These are phyloP conservation scores for Luehdorfia chinensis DNA, from an alignment of 1,140 invertebrate species.

Conservation along the genomic window DNA sequence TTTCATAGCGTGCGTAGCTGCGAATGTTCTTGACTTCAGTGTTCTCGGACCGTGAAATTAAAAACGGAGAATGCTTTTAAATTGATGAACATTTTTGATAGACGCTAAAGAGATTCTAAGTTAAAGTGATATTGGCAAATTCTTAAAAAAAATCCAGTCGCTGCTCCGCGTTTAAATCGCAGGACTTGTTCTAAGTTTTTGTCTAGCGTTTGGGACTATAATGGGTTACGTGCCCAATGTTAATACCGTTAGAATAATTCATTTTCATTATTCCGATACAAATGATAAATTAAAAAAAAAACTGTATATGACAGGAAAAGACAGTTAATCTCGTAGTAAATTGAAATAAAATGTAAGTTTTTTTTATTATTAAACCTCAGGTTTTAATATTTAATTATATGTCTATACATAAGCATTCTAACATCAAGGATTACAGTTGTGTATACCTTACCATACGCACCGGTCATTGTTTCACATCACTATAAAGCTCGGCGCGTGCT, in stretches of 20 bases:
- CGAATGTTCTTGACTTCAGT: slow-evolving; percentile 8
- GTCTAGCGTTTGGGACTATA: neutral
- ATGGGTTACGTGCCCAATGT: neutral
- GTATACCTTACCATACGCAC: neutral
- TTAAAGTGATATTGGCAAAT: neutral
- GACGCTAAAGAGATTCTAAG: neutral
- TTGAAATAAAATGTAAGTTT: no score
- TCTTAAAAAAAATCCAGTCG: neutral
- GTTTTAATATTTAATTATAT: no score
- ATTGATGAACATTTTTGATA: slow-evolving; percentile 9
- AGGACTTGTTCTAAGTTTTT: neutral
- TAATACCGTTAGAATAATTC: neutral
- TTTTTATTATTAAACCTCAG: no score
- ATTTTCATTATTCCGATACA: neutral
- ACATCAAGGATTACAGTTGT: neutral
- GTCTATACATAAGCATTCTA: neutral
- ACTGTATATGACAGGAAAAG: neutral
- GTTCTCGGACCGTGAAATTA: slow-evolving; percentile 22
- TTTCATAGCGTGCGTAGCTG: no score
- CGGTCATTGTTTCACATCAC: neutral
- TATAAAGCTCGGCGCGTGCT: slow-evolving; percentile 13
- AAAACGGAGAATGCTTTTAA: slow-evolving; percentile 17
- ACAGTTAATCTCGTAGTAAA: neutral
- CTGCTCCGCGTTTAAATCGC: neutral
- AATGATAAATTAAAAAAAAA: neutral